A percentile compares a stretch with the other conserved stretches of the same genome.
Conservation (phyloP, 2,113 vertebrate genomes). For the Hippoglossus stenolepis region DNA sequence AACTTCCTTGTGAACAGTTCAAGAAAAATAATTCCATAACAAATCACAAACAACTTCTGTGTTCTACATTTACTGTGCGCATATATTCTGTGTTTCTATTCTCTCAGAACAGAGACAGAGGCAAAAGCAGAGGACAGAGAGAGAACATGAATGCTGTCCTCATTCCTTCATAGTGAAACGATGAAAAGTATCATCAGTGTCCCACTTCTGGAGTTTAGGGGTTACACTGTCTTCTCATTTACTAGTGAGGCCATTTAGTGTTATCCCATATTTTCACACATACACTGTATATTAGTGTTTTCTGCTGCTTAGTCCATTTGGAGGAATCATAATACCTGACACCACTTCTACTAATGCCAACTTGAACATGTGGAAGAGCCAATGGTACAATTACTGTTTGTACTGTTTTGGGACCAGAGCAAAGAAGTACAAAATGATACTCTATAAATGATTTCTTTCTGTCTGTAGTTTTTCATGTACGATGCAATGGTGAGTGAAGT, state of each 20-base stretch:
- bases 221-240: constrained; percentile 5
- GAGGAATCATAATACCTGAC: too few relatives aligned
- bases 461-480: too few relatives aligned
- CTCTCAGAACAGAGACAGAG: neutral
- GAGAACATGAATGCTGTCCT: constrained; percentile 29
- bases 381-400: too few relatives aligned
- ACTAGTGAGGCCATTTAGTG: neutral
- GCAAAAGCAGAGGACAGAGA: constrained; percentile 1
- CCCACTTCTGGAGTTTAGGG: constrained; percentile 45
- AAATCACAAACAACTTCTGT: neutral
- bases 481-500: too few relatives aligned
- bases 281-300: too few relatives aligned
- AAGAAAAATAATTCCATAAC: neutral
- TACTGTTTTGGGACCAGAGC: too few relatives aligned
- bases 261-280: neutral
- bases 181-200: constrained; percentile 40
- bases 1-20: neutral
- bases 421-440: too few relatives aligned
- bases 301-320: too few relatives aligned
- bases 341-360: too few relatives aligned
- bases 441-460: too few relatives aligned
- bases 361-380: too few relatives aligned
- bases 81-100: neutral
- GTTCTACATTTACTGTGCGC: neutral
- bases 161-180: constrained; percentile 44